Percentiles rank a stretch among this genome's conserved stretches.
Conservation (phyloP, 2,888 invertebrate genomes). For the Yponomeuta cagnagella region DNA sequence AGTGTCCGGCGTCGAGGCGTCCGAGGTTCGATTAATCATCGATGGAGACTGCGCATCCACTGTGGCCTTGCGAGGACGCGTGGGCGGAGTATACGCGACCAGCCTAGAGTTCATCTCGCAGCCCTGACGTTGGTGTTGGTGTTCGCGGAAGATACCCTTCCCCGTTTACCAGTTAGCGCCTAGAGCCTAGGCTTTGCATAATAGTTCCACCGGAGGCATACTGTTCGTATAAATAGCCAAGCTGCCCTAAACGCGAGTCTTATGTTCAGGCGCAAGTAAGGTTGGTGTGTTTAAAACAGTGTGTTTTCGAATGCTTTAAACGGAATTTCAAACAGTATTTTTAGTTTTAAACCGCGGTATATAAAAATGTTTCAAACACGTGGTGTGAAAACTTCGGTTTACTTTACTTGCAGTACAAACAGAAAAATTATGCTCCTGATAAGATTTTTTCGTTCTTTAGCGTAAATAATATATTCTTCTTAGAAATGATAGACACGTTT, state of each 20-base stretch:
- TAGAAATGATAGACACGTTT: background rate
- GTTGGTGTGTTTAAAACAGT: too few species aligned
- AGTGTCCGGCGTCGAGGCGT: constrained; percentile 58
- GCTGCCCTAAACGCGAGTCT: background rate
- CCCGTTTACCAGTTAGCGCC: constrained; percentile 1
- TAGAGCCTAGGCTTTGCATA: background rate
- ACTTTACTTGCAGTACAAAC: background rate
- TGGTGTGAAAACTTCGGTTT: background rate
- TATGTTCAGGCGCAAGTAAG: background rate
- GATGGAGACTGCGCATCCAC: constrained; percentile 63
- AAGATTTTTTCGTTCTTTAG: background rate
- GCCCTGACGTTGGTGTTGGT: constrained; percentile 30
- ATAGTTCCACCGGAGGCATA: background rate
- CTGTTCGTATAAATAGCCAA: background rate
- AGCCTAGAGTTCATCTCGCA: constrained; percentile 42
- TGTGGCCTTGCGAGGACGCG: constrained; percentile 58
- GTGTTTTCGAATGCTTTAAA: too few species aligned
- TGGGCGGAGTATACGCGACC: constrained; percentile 61
- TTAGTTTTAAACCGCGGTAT: too few species aligned
- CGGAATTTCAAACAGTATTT: too few species aligned
- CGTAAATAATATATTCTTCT: background rate
- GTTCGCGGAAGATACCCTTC: constrained; percentile 22
- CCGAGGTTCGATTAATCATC: constrained; percentile 65
- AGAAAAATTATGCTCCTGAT: background rate
- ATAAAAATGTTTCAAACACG: too few species aligned